Conservation (phyloP, 2,113 vertebrate genomes). For the Xenotilapia leptura region DNA sequence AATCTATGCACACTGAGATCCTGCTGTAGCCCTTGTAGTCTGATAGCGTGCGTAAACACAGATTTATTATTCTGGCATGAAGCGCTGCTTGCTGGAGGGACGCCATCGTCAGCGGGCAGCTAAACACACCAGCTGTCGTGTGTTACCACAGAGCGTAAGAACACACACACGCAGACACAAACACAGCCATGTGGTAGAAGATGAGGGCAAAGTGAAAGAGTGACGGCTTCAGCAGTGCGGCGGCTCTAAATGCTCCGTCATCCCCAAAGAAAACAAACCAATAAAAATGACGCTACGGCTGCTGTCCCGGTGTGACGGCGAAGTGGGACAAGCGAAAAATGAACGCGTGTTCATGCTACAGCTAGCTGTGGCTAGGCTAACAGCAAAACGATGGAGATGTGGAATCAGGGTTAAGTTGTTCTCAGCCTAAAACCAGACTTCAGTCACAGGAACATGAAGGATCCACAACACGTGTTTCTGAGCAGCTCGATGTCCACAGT, state of each 20-base stretch:
- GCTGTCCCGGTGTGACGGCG: rapidly evolving
- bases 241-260: background rate
- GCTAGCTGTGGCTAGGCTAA: background rate
- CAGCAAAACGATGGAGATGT: background rate
- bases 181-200: background rate
- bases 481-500: background rate
- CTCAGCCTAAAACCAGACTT: background rate
- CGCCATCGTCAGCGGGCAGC: constrained; percentile 37
- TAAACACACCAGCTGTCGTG: constrained; percentile 33
- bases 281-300: rapidly evolving
- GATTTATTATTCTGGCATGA: constrained; percentile 29
- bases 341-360: background rate
- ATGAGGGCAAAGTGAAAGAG: background rate
- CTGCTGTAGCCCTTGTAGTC: background rate
- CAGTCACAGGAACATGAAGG: background rate
- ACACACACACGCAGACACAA: background rate
- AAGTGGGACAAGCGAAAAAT: background rate
- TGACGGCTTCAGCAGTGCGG: background rate
- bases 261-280: background rate
- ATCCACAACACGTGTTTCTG: background rate
- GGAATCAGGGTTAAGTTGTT: background rate
- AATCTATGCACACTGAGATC: constrained; percentile 8
- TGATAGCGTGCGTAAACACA: constrained; percentile 22
- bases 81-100: background rate
- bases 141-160: background rate